Percentiles rank a stretch among this genome's conserved stretches.
Conservation (phyloP, 2,888 invertebrate species). For the Gortyna flavago region DNA sequence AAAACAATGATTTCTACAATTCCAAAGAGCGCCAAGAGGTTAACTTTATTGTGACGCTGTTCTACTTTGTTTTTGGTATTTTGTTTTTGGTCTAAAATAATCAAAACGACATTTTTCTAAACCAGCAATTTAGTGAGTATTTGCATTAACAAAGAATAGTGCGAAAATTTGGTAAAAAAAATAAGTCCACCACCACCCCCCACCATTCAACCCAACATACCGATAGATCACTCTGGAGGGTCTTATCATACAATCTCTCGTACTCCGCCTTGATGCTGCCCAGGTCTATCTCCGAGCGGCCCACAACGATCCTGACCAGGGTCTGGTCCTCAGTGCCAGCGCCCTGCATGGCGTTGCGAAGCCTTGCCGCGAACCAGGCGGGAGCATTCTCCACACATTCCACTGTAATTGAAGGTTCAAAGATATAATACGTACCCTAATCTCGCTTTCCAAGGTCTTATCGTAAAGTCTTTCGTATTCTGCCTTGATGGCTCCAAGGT, state of each 20-base stretch:
- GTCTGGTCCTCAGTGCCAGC: slow-evolving; percentile 93
- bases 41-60: too few relatives aligned
- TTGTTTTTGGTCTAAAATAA: neutral
- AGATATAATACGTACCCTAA: slow-evolving; percentile 87
- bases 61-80: too few relatives aligned
- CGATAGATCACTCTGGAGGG: slow-evolving; percentile 91
- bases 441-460: slow-evolving; percentile 91
- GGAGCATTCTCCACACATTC: slow-evolving; percentile 93
- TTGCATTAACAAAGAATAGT: neutral
- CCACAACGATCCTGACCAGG: slow-evolving; percentile 92
- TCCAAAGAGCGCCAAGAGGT: neutral
- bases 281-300: slow-evolving; percentile 92
- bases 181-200: slow-evolving; percentile 30
- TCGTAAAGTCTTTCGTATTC: slow-evolving; percentile 93
- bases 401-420: slow-evolving; percentile 86
- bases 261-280: slow-evolving; percentile 92
- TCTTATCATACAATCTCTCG: slow-evolving; percentile 92
- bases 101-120: slow-evolving; percentile 6
- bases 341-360: slow-evolving; percentile 92
- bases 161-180: neutral
- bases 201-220: slow-evolving; percentile 78
- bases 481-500: slow-evolving; percentile 92
- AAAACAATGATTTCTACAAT: neutral
- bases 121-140: slow-evolving; percentile 1
- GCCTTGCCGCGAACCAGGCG: slow-evolving; percentile 92